A percentile compares a stretch with the other conserved stretches of the same genome.
phyloP scores from a whole-genome alignment of 2,888 invertebrate genomes.

The Anoplius nigerrimus region DNA sequence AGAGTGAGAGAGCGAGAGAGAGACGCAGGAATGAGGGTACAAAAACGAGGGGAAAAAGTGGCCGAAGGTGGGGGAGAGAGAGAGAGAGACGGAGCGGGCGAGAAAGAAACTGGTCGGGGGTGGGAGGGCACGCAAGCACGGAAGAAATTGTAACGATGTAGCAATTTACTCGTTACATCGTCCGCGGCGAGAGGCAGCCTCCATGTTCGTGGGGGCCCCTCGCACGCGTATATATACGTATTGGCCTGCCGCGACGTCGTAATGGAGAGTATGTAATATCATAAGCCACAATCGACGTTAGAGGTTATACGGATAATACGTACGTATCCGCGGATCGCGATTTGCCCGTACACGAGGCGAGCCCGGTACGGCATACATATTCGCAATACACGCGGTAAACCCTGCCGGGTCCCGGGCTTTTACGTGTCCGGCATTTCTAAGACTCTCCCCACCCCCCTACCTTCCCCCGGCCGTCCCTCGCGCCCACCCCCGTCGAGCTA shows the following conservation, averaged over 20 bases:
- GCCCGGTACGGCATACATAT: constrained; percentile 51
- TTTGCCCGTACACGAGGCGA: constrained; percentile 55
- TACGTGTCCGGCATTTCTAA: constrained; percentile 68
- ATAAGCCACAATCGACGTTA: constrained; percentile 55
- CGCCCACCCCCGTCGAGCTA: constrained; percentile 28
- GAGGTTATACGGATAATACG: constrained; percentile 53
- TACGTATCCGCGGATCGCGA: constrained; percentile 57
- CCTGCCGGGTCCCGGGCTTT: constrained; percentile 57
- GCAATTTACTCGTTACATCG: constrained; percentile 52
- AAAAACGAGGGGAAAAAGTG: not conserved
- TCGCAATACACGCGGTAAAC: constrained; percentile 57
- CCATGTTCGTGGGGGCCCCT: not conserved
- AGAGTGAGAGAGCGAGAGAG: not conserved
- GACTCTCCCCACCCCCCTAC: constrained; percentile 22
- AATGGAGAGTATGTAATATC: constrained; percentile 53
- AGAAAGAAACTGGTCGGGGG: not conserved
- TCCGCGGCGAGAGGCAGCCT: not conserved
- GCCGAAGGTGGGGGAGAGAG: not conserved
- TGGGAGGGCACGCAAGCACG: constrained; percentile 3
- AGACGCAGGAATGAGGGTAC: constrained; percentile 4
- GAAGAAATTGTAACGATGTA: constrained; percentile 50
- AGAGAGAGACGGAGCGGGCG: not conserved
- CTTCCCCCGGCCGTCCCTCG: constrained; percentile 10
- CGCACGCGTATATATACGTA: not conserved
- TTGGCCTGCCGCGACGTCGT: constrained; percentile 20